These are phyloP conservation scores for Acipenser transmontanus DNA, from an alignment of 2,797 vertebrate genomes.

Conservation along the genomic window DNA sequence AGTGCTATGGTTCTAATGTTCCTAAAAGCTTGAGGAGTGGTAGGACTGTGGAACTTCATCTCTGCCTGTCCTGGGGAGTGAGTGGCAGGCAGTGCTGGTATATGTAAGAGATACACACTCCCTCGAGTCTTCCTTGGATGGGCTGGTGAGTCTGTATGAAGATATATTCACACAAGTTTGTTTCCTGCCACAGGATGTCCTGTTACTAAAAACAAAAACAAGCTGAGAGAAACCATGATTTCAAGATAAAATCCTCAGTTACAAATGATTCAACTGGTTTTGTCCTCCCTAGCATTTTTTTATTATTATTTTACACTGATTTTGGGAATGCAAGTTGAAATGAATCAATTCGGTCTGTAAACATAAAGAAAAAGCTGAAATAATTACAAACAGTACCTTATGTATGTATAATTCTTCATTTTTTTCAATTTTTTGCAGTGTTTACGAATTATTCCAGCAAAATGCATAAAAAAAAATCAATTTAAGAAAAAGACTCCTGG, in stretches of 20 bases:
- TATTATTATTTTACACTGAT: constrained; percentile 13
- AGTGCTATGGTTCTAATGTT: not conserved
- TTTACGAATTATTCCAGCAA: no score
- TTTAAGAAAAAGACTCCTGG: no score
- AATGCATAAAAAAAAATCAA: no score
- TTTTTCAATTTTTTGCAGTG: no score
- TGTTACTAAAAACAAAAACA: constrained; percentile 34
- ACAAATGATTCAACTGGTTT: constrained; percentile 15
- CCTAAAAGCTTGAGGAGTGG: not conserved
- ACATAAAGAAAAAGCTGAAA: no score
- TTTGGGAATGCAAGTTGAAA: not conserved
- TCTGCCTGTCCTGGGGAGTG: constrained; percentile 33
- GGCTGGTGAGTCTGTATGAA: not conserved
- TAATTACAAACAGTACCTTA: no score
- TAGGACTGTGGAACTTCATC: constrained; percentile 32
- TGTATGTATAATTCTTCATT: no score
- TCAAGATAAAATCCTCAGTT: no score
- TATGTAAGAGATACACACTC: not conserved
- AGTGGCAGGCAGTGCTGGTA: constrained; percentile 27
- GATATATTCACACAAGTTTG: constrained; percentile 22
- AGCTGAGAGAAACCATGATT: constrained; percentile 24
- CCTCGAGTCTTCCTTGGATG: not conserved
- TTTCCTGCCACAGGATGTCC: constrained; percentile 50
- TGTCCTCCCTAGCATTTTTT: constrained; percentile 14
- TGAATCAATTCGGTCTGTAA: no score